Percentiles rank a stretch among this genome's conserved stretches.
Evolutionary conservation across 2,888 invertebrate species (phyloP).

Genomic region (Cataglyphis altisquamis): DNA sequence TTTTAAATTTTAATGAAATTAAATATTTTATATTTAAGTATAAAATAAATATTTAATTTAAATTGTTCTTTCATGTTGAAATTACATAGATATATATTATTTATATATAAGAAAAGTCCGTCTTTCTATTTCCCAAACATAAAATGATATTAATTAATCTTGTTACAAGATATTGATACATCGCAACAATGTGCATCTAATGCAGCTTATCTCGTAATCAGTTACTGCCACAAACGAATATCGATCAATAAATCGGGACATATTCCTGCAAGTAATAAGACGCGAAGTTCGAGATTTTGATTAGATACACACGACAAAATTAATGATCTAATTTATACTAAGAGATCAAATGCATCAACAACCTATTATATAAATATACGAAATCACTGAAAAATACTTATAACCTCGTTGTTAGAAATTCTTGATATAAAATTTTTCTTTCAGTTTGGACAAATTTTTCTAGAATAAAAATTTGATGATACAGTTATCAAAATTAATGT

Average conservation of each 20-base stretch:
- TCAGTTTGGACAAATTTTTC: neutral
- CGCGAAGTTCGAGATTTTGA: conserved; percentile 58
- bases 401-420: conserved; percentile 38
- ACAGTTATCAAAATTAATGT: neutral
- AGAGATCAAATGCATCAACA: conserved; percentile 42
- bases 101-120: neutral
- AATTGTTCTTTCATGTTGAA: neutral
- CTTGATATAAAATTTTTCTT: neutral
- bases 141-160: neutral
- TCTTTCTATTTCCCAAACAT: neutral
- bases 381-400: conserved; percentile 27
- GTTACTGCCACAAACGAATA: conserved; percentile 54
- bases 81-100: neutral
- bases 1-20: neutral
- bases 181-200: conserved; percentile 17
- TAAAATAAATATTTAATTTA: neutral
- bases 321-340: conserved; percentile 71
- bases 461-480: neutral
- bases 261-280: conserved; percentile 42
- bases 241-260: conserved; percentile 65
- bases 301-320: conserved; percentile 64
- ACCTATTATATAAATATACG: conserved; percentile 26
- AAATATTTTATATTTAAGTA: no score
- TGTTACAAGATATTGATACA: conserved; percentile 25
- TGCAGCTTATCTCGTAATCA: conserved; percentile 59